phyloP scores from a whole-genome alignment of 2,113 vertebrate species.

The Hipposideros armiger region DNA sequence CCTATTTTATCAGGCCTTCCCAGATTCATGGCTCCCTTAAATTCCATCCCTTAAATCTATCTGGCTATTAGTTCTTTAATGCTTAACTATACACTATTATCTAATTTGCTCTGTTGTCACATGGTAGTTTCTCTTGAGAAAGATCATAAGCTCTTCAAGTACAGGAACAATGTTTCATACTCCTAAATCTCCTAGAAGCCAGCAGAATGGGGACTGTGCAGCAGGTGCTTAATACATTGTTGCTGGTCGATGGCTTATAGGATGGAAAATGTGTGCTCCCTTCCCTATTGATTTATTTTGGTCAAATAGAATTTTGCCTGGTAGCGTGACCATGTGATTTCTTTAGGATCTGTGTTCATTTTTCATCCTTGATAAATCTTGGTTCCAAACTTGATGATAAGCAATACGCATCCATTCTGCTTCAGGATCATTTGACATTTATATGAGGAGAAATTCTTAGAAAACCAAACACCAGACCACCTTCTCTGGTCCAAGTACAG shows the following conservation, averaged over 20 bases:
- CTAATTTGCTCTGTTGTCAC: constrained; percentile 27
- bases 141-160: constrained; percentile 39
- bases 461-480: constrained; percentile 47
- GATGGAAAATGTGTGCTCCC: constrained; percentile 13
- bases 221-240: constrained; percentile 48
- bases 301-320: constrained; percentile 27
- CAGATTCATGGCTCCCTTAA: neutral
- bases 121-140: neutral
- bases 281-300: constrained; percentile 50
- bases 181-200: constrained; percentile 6
- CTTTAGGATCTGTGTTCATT: constrained; percentile 50
- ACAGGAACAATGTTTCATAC: neutral
- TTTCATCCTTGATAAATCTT: constrained; percentile 62
- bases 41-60: constrained; percentile 24
- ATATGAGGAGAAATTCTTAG: constrained; percentile 32
- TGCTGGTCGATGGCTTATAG: neutral
- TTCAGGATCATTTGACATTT: constrained; percentile 15
- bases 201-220: neutral
- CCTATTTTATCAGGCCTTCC: constrained; percentile 30
- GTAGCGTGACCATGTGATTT: constrained; percentile 42
- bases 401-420: constrained; percentile 34
- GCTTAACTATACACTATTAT: neutral
- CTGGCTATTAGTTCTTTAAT: constrained; percentile 18
- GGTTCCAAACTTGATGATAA: constrained; percentile 58
- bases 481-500: neutral